Evolutionary conservation across 2,888 invertebrate species (phyloP).

Genomic region (Hirtodrosophila histrioides): DNA sequence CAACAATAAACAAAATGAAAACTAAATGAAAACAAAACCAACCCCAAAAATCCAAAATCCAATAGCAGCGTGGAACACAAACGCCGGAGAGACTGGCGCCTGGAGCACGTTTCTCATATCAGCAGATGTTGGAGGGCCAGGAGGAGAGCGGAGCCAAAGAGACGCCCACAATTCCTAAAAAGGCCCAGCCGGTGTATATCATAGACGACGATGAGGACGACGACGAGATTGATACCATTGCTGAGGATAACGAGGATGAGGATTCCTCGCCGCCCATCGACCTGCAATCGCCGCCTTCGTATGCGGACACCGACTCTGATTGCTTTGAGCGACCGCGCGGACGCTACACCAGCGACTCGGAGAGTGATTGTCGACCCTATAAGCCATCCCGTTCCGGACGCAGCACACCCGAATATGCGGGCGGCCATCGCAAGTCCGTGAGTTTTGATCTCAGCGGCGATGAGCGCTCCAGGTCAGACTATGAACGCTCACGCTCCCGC

Average conservation of each 20-base stretch:
- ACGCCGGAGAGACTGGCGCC: constrained; percentile 61
- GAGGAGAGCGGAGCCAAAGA: constrained; percentile 31
- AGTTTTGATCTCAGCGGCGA: constrained; percentile 84
- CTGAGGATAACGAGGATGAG: constrained; percentile 55
- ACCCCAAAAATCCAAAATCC: constrained; percentile 47
- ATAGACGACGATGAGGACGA: constrained; percentile 76
- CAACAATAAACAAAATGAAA: constrained; percentile 30
- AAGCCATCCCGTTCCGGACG: constrained; percentile 78
- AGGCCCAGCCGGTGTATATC: constrained; percentile 79
- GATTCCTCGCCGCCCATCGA: constrained; percentile 63
- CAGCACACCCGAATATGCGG: constrained; percentile 79
- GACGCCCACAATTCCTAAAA: constrained; percentile 44
- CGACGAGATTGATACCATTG: constrained; percentile 59
- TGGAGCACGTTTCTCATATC: constrained; percentile 72
- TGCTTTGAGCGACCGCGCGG: constrained; percentile 67
- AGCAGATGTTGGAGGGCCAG: constrained; percentile 75
- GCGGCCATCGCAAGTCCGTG: constrained; percentile 83
- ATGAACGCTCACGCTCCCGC: constrained; percentile 77
- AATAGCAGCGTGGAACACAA: constrained; percentile 75
- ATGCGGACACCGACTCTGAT: constrained; percentile 78
- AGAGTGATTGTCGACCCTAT: constrained; percentile 76
- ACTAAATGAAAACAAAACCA: constrained; percentile 52
- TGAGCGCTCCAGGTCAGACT: constrained; percentile 82
- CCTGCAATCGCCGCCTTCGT: constrained; percentile 67
- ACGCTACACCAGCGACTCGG: constrained; percentile 82